Percentiles rank a stretch among this genome's conserved stretches.
These are phyloP conservation scores for Chymomyza caudatula DNA, from an alignment of 2,888 invertebrate species.

Conservation along the genomic window DNA sequence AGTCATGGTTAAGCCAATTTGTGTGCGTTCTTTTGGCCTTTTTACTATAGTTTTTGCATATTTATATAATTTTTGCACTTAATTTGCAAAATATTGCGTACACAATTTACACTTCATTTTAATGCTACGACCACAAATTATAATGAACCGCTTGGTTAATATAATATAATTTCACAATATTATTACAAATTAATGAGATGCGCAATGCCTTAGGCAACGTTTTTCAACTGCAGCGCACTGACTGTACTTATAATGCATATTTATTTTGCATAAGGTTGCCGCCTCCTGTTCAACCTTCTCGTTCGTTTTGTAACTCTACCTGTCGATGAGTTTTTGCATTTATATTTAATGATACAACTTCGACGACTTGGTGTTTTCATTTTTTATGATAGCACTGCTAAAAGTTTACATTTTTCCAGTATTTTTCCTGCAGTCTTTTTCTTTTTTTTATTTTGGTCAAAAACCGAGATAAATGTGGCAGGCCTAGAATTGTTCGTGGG, in stretches of 20 bases:
- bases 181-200: background rate
- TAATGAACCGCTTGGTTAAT: background rate
- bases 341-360: background rate
- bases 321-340: background rate
- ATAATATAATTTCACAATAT: background rate
- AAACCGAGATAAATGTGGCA: no score
- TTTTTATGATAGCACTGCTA: background rate
- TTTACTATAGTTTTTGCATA: background rate
- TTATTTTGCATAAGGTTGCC: background rate
- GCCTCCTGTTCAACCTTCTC: background rate
- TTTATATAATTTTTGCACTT: background rate
- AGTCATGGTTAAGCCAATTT: background rate
- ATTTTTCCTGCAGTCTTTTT: no score
- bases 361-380: background rate
- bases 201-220: background rate
- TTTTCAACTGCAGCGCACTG: background rate
- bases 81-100: background rate
- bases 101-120: background rate
- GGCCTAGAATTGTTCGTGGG: no score
- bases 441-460: no score
- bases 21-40: background rate
- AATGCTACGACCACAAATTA: constrained; percentile 1
- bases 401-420: no score
- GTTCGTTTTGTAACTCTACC: background rate
- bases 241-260: background rate